These are phyloP conservation scores for Meta bourneti DNA, from an alignment of 2,888 invertebrate species.

Conservation along the genomic window DNA sequence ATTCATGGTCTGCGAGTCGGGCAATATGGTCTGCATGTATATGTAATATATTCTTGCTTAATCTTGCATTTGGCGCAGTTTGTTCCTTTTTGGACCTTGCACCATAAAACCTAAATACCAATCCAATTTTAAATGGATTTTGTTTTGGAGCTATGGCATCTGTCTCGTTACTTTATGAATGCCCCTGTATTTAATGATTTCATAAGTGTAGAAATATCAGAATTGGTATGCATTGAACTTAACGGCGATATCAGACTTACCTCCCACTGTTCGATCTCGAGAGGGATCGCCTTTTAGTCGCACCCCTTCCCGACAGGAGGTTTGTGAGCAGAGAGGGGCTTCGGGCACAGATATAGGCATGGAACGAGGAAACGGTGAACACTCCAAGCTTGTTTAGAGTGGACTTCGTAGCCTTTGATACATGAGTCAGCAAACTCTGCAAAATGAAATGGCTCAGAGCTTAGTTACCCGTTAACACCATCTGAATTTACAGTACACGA, in stretches of 20 bases:
- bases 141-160: too few species aligned
- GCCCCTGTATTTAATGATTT: too few species aligned
- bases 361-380: constrained; percentile 98
- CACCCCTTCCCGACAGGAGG: constrained; percentile 92
- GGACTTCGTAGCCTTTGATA: constrained; percentile 95
- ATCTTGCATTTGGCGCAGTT: too few species aligned
- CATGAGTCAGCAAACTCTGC: constrained; percentile 96
- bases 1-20: too few species aligned
- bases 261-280: constrained; percentile 86
- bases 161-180: too few species aligned
- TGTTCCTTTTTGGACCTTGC: too few species aligned
- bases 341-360: constrained; percentile 97
- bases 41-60: too few species aligned
- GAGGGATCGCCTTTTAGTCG: constrained; percentile 92
- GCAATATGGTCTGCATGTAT: too few species aligned
- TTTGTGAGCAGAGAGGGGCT: constrained; percentile 96
- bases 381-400: constrained; percentile 96
- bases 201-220: too few species aligned
- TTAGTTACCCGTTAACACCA: neutral
- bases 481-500: too few species aligned
- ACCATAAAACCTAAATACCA: too few species aligned
- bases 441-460: neutral
- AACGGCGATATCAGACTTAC: constrained; percentile 37
- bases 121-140: too few species aligned
- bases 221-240: neutral